Conservation (phyloP, 1,140 invertebrate genomes). For the Neodiprion pinetum region DNA sequence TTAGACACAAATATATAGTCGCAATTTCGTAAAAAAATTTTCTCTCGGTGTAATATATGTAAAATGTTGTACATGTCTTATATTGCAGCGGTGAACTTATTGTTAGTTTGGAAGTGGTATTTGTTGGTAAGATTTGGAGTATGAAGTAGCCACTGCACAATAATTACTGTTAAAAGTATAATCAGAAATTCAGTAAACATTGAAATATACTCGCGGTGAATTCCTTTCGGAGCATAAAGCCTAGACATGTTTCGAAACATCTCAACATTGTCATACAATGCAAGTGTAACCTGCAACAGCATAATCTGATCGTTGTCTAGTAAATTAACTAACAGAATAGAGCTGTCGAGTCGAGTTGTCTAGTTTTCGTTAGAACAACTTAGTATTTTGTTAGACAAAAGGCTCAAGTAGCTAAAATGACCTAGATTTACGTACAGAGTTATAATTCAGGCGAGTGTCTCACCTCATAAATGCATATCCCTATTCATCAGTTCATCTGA, state of each 20-base stretch:
- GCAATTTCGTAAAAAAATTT: too few species aligned
- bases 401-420: constrained; percentile 29
- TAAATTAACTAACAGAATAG: constrained; percentile 20
- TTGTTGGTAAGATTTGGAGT: too few species aligned
- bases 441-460: constrained; percentile 27
- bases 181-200: too few species aligned
- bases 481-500: constrained; percentile 13
- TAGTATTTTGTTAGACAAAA: constrained; percentile 26
- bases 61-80: too few species aligned
- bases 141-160: too few species aligned
- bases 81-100: too few species aligned
- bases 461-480: constrained; percentile 36
- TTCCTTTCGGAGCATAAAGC: constrained; percentile 34
- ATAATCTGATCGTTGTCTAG: constrained; percentile 34
- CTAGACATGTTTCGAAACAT: constrained; percentile 16
- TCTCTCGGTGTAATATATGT: too few species aligned
- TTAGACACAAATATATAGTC: too few species aligned
- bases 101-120: too few species aligned
- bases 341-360: constrained; percentile 19
- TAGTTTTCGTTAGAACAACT: constrained; percentile 25
- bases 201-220: not conserved
- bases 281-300: constrained; percentile 22
- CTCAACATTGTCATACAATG: constrained; percentile 28
- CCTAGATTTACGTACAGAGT: constrained; percentile 28
- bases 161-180: too few species aligned